Evolutionary conservation across 1,140 invertebrate species (phyloP), one percentile per base, ranked within the genome.

Genomic region (Papilio xuthus): DNA sequence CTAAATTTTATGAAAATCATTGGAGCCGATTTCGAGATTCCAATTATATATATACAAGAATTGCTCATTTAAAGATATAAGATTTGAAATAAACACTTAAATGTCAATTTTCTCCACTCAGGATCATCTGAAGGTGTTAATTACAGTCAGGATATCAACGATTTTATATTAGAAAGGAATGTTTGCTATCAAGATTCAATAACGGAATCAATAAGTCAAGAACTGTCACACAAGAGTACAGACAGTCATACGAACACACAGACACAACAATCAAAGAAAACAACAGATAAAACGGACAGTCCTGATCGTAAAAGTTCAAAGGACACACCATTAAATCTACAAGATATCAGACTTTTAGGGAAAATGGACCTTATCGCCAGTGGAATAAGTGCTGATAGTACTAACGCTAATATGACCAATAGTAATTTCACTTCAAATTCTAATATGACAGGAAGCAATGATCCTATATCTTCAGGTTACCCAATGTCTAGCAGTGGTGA

Each of bases 131-230:
- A 93, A 83, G 89, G 88, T 26, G 89, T 87, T 23, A 91, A 94
- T 20, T 89, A 89, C 0, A 89, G 92, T 78, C 92, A 91, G 23
- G 94, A 94, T 71, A 88, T 91, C 80, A 94, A 93, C 79, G 94
- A 94, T 56, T 94, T 93, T 78, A 92, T 94, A 15, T 80, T 94
- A 7, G 94, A 94, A 85, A 79, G 94, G 18, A 94, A 94, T 78
- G 89, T 94, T 1, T 94, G 93, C 81, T 94, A 92, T 78, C 93
- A 94, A 84, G 94, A 94, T 74, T 94, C 94, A 0, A 84, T 94
- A 50, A 94, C 93, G 4, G 93, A 94, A 77, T 94, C 93, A 0
- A 81, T 92, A 0, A 92, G 91, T 23, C 93, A 94, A 80, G 93
- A 94, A 44, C 79, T 94, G 2, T 79, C 94, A 0, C 93, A 91